Evolutionary conservation across 2,797 vertebrate species (phyloP).

Genomic region (Neosalanx taihuensis): DNA sequence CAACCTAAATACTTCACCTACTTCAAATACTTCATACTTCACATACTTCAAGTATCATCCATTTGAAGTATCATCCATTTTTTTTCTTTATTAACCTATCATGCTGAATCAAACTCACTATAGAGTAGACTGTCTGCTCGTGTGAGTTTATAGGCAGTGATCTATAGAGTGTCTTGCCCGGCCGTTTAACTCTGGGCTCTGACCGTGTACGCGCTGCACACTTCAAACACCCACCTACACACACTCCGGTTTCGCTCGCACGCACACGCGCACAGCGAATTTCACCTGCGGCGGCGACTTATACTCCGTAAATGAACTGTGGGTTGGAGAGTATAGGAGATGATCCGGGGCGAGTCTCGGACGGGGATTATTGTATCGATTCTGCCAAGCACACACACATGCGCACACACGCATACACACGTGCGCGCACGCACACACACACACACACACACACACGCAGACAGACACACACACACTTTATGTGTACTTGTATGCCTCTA

Average conservation of each 20-base stretch:
- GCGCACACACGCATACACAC: neutral
- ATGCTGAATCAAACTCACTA: neutral
- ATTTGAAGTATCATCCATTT: neutral
- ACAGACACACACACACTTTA: too few species aligned
- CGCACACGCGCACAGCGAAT: neutral
- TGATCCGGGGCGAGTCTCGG: too few species aligned
- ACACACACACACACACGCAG: too few species aligned
- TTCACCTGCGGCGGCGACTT: neutral
- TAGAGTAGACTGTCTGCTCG: neutral
- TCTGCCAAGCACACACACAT: neutral
- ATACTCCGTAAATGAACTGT: slow-evolving; percentile 3
- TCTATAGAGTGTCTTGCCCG: neutral
- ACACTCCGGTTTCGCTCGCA: neutral
- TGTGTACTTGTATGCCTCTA: too few species aligned
- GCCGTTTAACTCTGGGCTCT: too few species aligned
- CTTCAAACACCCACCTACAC: neutral
- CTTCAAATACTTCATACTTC: too few species aligned
- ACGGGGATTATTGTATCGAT: neutral
- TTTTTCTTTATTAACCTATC: neutral
- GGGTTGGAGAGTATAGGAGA: neutral
- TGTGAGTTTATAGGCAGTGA: neutral
- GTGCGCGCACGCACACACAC: too few species aligned
- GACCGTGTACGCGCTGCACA: neutral
- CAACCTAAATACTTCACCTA: too few species aligned
- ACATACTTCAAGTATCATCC: too few species aligned